A percentile compares a stretch with the other conserved stretches of the same genome.
phyloP scores from a whole-genome alignment of 2,888 invertebrate species.

The Chironomus riparius region DNA sequence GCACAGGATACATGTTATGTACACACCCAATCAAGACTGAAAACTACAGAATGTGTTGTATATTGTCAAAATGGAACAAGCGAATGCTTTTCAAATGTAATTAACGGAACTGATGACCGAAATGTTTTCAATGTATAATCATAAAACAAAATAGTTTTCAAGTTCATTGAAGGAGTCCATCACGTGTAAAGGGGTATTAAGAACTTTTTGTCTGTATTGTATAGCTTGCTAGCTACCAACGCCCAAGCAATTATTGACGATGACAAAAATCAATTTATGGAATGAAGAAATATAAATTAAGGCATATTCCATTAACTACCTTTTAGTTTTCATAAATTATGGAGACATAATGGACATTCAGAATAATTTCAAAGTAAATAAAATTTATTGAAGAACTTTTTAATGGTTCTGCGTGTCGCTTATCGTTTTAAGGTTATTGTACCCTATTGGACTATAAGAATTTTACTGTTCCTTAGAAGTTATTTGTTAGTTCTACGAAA shows the following conservation, averaged over 20 bases:
- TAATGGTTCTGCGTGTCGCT: no score
- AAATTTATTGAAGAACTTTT: no score
- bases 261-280: slow-evolving; percentile 14
- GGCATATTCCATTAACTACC: neutral
- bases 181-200: slow-evolving; percentile 16
- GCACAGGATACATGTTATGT: slow-evolving; percentile 14
- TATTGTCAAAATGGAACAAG: neutral
- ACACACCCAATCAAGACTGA: neutral
- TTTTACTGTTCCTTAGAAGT: no score
- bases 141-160: slow-evolving; percentile 8
- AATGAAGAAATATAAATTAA: neutral
- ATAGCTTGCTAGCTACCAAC: slow-evolving; percentile 12
- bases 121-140: neutral
- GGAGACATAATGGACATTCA: no score
- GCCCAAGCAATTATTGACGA: slow-evolving; percentile 11
- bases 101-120: slow-evolving; percentile 11
- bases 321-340: neutral
- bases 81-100: neutral
- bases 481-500: no score
- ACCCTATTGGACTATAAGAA: no score
- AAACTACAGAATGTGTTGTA: neutral
- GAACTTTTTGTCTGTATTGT: neutral
- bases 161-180: slow-evolving; percentile 5
- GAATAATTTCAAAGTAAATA: no score
- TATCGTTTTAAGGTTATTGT: no score